These are phyloP conservation scores for Dryoscopus gambensis DNA, from an alignment of 2,113 vertebrate species.

Conservation along the genomic window DNA sequence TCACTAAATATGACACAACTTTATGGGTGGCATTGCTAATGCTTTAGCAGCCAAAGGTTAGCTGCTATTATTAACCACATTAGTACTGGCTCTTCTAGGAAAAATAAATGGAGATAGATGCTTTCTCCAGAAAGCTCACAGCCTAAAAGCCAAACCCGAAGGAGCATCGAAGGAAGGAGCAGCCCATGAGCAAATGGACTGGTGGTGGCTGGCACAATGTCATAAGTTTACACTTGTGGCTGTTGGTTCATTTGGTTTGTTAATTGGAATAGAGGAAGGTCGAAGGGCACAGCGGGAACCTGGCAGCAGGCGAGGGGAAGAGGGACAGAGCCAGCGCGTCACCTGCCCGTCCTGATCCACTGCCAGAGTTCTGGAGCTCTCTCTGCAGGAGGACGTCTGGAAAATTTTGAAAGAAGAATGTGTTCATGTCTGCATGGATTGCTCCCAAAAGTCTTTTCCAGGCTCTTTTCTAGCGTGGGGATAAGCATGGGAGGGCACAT, in stretches of 20 bases:
- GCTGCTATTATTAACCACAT: constrained; percentile 7
- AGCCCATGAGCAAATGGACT: neutral
- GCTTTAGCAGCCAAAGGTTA: neutral
- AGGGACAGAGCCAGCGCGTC: neutral
- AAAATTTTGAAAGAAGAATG: neutral
- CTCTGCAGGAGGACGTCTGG: neutral
- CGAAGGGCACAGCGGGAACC: neutral
- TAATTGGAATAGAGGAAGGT: neutral
- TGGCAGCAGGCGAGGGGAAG: neutral
- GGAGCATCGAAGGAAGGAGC: neutral
- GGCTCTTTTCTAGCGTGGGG: neutral
- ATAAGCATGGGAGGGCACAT: neutral
- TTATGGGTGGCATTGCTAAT: constrained; percentile 12
- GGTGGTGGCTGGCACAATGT: neutral
- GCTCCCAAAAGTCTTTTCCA: neutral
- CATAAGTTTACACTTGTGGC: neutral
- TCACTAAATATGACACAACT: constrained; percentile 47
- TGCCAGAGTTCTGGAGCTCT: neutral
- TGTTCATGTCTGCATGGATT: neutral
- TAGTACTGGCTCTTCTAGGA: neutral
- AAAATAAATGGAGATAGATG: neutral
- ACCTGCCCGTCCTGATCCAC: neutral
- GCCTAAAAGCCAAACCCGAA: neutral
- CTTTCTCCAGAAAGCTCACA: neutral
- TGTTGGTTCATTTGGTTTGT: constrained; percentile 21